These are phyloP conservation scores for Speoplatyrhinus poulsoni DNA, from an alignment of 2,113 vertebrate genomes.

Conservation along the genomic window DNA sequence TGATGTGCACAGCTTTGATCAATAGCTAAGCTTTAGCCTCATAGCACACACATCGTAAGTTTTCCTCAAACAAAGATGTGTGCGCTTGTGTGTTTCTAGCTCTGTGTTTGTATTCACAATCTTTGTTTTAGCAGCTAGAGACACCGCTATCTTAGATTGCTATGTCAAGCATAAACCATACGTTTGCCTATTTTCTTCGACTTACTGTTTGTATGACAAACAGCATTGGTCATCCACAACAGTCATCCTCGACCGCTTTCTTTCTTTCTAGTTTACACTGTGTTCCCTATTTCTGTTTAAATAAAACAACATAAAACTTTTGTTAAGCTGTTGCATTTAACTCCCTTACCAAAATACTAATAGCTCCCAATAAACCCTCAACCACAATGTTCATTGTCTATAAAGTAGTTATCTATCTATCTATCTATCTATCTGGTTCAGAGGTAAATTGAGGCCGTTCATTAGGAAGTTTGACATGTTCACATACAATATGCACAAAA, in stretches of 20 bases:
- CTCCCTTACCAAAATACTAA: too few relatives aligned
- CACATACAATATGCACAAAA: too few relatives aligned
- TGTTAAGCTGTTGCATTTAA: too few relatives aligned
- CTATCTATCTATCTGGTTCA: too few relatives aligned
- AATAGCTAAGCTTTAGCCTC: conserved; percentile 58
- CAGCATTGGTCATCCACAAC: conserved; percentile 38
- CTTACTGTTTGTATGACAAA: conserved; percentile 50
- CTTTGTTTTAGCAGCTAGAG: conserved; percentile 29
- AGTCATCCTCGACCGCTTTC: conserved; percentile 6
- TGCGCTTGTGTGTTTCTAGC: neutral
- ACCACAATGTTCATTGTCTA: too few relatives aligned
- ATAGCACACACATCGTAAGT: conserved; percentile 57
- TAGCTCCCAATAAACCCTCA: too few relatives aligned
- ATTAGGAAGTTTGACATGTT: too few relatives aligned
- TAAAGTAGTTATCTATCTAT: too few relatives aligned
- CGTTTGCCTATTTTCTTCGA: conserved; percentile 34
- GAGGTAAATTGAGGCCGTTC: too few relatives aligned
- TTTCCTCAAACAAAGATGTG: conserved; percentile 51
- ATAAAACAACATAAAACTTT: too few relatives aligned
- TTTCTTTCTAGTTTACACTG: conserved; percentile 24
- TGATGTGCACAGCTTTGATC: conserved; percentile 29
- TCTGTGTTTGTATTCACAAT: too few relatives aligned
- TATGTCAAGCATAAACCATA: conserved; percentile 30
- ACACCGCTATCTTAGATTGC: conserved; percentile 28
- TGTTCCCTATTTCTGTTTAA: too few relatives aligned